Conservation (phyloP, 1,140 invertebrate species). For the Danaus plexippus region DNA sequence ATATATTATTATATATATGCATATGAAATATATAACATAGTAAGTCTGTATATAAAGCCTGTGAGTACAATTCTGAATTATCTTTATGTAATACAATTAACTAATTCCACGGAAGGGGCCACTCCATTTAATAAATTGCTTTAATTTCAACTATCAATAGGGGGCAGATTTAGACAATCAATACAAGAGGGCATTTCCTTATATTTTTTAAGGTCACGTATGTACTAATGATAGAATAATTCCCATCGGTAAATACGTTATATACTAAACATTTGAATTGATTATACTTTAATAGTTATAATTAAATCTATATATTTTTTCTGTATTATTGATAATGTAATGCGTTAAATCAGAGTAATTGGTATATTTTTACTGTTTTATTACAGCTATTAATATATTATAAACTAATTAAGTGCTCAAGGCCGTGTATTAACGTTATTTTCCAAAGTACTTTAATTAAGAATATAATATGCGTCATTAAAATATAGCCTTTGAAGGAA, state of each 20-base stretch:
- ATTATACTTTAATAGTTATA: no score
- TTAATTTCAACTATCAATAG: conserved; percentile 35
- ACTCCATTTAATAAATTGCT: conserved; percentile 37
- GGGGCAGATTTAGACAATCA: conserved; percentile 34
- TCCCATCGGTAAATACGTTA: no score
- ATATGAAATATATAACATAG: no score
- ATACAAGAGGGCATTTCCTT: conserved; percentile 40
- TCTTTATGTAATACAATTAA: conserved; percentile 25
- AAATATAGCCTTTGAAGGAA: conserved; percentile 6
- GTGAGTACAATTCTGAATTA: no score
- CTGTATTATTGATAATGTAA: no score
- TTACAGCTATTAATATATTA: conserved; percentile 20
- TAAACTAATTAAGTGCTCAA: conserved; percentile 30
- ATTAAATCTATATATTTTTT: no score
- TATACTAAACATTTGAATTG: no score
- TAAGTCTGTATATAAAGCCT: no score
- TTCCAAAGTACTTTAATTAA: conserved; percentile 34
- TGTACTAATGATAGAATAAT: no score
- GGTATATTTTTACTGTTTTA: conserved; percentile 6
- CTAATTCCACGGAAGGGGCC: conserved; percentile 37
- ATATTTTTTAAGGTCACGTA: conserved; percentile 8
- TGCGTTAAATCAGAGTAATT: no score
- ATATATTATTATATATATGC: no score
- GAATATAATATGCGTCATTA: conserved; percentile 36
- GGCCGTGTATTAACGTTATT: conserved; percentile 29